A percentile compares a stretch with the other conserved stretches of the same genome.
These are phyloP conservation scores for Ctenomys sociabilis DNA, from an alignment of 2,113 vertebrate species.

Conservation along the genomic window DNA sequence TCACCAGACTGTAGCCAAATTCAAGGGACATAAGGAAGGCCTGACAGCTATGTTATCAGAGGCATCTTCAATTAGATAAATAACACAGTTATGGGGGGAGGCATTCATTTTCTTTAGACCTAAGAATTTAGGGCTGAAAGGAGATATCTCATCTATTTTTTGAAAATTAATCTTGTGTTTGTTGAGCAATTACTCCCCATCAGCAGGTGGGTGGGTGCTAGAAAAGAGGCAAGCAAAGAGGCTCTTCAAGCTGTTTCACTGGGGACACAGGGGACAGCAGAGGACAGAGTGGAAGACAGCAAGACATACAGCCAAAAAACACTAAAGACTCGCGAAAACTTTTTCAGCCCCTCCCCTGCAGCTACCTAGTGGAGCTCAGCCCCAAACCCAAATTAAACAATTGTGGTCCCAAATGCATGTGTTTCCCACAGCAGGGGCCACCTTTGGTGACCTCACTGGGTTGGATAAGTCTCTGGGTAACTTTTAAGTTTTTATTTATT, in stretches of 20 bases:
- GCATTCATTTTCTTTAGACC: not conserved
- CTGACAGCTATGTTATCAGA: not conserved
- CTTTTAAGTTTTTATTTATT: not conserved
- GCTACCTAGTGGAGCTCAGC: not conserved
- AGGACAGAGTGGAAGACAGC: not conserved
- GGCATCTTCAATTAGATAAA: not conserved
- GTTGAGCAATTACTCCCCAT: not conserved
- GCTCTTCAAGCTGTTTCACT: not conserved
- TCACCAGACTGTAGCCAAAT: not conserved
- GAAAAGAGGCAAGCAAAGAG: not conserved
- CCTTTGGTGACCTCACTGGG: too few relatives aligned
- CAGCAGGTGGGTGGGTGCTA: not conserved
- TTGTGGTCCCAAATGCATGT: too few relatives aligned
- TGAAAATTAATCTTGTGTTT: not conserved
- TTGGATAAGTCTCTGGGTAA: not conserved
- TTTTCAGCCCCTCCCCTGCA: not conserved
- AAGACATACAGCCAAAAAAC: not conserved
- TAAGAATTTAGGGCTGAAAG: not conserved
- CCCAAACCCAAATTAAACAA: not conserved
- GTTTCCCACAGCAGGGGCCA: not conserved
- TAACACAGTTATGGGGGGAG: not conserved
- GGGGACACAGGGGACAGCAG: accelerated
- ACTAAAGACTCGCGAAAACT: not conserved
- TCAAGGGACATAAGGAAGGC: not conserved
- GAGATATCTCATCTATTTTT: not conserved